A percentile compares a stretch with the other conserved stretches of the same genome.
These are phyloP conservation scores for Acyrthosiphon pisum DNA, from an alignment of 1,140 invertebrate species.

Conservation along the genomic window DNA sequence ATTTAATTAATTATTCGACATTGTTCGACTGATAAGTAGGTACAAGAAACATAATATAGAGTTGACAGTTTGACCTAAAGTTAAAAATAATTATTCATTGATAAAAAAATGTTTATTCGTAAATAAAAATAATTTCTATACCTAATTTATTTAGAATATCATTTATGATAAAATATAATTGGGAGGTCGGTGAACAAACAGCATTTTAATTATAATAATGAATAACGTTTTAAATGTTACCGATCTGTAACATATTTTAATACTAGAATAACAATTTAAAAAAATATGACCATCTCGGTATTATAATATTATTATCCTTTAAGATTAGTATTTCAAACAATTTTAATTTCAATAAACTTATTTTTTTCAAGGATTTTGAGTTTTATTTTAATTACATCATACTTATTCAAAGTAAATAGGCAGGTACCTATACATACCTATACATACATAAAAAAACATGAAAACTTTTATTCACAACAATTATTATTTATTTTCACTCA, in stretches of 20 bases:
- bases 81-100: background rate
- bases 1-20: background rate
- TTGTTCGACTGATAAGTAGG: background rate
- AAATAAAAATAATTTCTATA: background rate
- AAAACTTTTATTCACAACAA: background rate
- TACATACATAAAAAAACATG: background rate
- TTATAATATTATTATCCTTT: too few species aligned
- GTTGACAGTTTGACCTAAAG: background rate
- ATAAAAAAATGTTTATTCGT: background rate
- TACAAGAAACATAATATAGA: background rate
- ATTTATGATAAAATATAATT: slow-evolving; percentile 12
- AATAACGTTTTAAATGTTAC: background rate
- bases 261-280: background rate
- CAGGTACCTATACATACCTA: too few species aligned
- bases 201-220: background rate
- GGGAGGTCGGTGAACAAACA: background rate
- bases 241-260: background rate
- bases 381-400: background rate
- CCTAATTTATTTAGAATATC: background rate
- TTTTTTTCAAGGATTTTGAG: background rate
- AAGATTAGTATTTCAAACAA: background rate
- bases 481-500: background rate
- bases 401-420: background rate
- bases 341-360: background rate
- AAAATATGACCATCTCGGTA: background rate